Evolutionary conservation across 1,140 invertebrate genomes (phyloP).

Genomic region (Acromyrmex charruanus): DNA sequence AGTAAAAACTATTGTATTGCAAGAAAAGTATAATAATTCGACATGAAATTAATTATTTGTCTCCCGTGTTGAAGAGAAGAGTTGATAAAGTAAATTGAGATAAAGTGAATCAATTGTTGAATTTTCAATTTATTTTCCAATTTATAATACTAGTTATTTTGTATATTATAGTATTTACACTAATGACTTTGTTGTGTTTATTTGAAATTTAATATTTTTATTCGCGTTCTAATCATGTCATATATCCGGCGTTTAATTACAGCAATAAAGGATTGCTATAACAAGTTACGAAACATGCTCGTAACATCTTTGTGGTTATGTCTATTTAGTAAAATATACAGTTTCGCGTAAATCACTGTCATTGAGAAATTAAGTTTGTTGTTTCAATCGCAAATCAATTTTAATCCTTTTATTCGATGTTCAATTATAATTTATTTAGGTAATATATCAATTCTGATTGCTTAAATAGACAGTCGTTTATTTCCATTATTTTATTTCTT

Average conservation of each 20-base stretch:
- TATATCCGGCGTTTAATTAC: constrained; percentile 29
- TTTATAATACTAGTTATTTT: constrained; percentile 1
- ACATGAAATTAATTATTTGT: constrained; percentile 14
- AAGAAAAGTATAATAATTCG: constrained; percentile 31
- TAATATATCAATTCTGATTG: not conserved
- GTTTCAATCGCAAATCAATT: not conserved
- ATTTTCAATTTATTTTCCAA: not conserved
- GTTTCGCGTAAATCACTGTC: not conserved
- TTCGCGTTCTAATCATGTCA: not conserved
- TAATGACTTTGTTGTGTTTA: not conserved
- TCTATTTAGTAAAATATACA: constrained; percentile 6
- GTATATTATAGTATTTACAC: not conserved
- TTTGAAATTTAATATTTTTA: not conserved
- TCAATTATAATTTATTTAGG: not conserved
- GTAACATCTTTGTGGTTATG: constrained; percentile 12
- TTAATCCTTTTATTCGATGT: not conserved
- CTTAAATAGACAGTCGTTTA: not conserved
- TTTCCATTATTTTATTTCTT: constrained; percentile 4
- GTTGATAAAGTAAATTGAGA: not conserved
- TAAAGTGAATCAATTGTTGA: not conserved
- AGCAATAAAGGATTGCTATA: not conserved
- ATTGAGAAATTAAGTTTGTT: constrained; percentile 4
- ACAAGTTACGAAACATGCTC: constrained; percentile 20
- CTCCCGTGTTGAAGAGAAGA: not conserved
- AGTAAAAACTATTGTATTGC: not conserved